Percentiles rank a stretch among this genome's conserved stretches.
Conservation (phyloP, 2,888 invertebrate species). For the Melanchra persicariae region DNA sequence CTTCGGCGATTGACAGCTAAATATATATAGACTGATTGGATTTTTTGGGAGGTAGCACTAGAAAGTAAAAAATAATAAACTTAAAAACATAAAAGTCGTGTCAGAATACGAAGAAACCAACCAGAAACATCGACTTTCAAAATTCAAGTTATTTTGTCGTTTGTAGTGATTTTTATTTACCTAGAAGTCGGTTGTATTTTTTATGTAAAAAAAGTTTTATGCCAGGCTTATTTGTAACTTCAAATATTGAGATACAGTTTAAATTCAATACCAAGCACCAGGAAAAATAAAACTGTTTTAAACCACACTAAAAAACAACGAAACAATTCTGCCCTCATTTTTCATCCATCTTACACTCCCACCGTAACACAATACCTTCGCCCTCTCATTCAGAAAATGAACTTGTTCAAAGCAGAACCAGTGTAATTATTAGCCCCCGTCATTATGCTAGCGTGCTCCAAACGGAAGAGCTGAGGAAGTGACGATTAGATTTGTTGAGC, state of each 20-base stretch:
- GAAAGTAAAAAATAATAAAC: too few relatives aligned
- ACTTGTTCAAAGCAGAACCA: slow-evolving; percentile 42
- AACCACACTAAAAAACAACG: background rate
- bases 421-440: slow-evolving; percentile 54
- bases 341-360: slow-evolving; percentile 2
- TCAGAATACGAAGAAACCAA: too few relatives aligned
- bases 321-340: background rate
- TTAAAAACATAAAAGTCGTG: too few relatives aligned
- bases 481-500: slow-evolving; percentile 78
- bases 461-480: slow-evolving; percentile 79
- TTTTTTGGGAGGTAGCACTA: too few relatives aligned
- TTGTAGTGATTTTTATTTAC: too few relatives aligned
- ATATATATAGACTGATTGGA: too few relatives aligned
- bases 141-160: too few relatives aligned
- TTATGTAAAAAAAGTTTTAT: too few relatives aligned
- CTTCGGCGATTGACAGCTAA: too few relatives aligned
- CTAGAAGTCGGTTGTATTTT: too few relatives aligned
- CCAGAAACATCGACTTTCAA: too few relatives aligned
- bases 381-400: slow-evolving; percentile 29
- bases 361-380: slow-evolving; percentile 10
- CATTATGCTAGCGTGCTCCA: slow-evolving; percentile 69
- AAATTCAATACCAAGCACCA: background rate
- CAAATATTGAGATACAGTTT: background rate
- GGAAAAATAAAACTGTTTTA: background rate
- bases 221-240: too few relatives aligned